phyloP scores from a whole-genome alignment of 2,888 invertebrate genomes.

The Standfussiana lucernea region DNA sequence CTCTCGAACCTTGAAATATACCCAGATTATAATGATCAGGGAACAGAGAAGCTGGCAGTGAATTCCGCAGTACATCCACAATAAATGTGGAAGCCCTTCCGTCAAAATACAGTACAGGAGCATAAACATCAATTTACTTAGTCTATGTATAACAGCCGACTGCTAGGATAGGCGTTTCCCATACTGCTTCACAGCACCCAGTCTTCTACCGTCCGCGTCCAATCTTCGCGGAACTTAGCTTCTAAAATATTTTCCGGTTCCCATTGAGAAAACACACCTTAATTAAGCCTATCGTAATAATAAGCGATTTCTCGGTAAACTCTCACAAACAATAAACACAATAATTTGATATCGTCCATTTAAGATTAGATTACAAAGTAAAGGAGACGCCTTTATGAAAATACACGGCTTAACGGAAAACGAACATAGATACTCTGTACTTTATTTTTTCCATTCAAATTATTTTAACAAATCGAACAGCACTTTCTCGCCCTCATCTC shows the following conservation, averaged over 20 bases:
- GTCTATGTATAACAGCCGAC: neutral
- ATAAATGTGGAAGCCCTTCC: no score
- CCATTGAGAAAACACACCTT: neutral
- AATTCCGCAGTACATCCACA: no score
- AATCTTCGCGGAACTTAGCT: neutral
- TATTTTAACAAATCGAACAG: neutral
- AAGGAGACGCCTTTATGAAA: conserved; percentile 14
- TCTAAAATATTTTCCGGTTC: neutral
- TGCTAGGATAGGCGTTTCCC: neutral
- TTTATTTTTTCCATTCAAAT: neutral
- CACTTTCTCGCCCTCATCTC: neutral
- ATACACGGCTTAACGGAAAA: neutral
- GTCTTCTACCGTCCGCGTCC: neutral
- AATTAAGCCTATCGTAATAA: conserved; percentile 12
- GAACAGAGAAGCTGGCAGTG: no score
- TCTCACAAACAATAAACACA: conserved; percentile 42
- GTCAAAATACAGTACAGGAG: neutral
- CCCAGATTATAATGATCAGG: no score
- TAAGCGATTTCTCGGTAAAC: conserved; percentile 30
- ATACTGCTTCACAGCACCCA: neutral
- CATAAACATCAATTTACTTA: neutral
- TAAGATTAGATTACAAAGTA: conserved; percentile 49
- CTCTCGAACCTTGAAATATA: no score
- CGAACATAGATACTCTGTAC: neutral
- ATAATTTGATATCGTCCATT: conserved; percentile 37